A percentile compares a stretch with the other conserved stretches of the same genome.
Evolutionary conservation across 2,113 vertebrate species (phyloP).

Genomic region (Phrynosoma blainvillii): DNA sequence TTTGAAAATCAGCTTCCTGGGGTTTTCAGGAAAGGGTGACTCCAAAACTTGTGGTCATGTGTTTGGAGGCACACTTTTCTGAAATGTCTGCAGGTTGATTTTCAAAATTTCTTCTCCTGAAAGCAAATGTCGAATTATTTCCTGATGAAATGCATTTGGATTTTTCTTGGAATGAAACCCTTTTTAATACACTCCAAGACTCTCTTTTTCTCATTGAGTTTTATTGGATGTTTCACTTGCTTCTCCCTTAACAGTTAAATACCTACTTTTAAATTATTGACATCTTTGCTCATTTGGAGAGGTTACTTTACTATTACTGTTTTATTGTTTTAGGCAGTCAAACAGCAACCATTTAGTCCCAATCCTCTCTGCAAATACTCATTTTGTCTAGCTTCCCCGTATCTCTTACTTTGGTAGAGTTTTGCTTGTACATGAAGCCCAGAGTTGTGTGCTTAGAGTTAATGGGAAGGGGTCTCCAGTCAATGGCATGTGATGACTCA

Average conservation of each 20-base stretch:
- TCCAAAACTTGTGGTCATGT: too few species aligned
- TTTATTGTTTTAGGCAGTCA: neutral
- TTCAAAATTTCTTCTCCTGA: neutral
- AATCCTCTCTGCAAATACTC: neutral
- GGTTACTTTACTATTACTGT: neutral
- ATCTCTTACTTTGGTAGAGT: neutral
- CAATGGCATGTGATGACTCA: fast-evolving
- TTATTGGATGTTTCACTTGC: neutral
- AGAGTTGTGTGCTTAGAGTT: neutral
- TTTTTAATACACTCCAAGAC: too few species aligned
- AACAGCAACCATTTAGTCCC: neutral
- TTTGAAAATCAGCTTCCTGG: too few species aligned
- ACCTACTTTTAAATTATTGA: neutral
- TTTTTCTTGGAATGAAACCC: too few species aligned
- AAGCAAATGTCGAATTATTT: too few species aligned
- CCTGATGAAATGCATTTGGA: too few species aligned
- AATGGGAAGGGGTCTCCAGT: neutral
- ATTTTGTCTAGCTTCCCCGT: neutral
- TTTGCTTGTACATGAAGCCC: fast-evolving
- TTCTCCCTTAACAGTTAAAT: neutral
- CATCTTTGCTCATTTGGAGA: neutral
- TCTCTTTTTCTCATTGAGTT: too few species aligned
- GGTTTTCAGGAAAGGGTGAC: too few species aligned
- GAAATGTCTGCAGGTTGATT: neutral
- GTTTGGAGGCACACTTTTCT: neutral